Conservation (phyloP, 2,113 vertebrate genomes). For the Cyanocitta stelleri region DNA sequence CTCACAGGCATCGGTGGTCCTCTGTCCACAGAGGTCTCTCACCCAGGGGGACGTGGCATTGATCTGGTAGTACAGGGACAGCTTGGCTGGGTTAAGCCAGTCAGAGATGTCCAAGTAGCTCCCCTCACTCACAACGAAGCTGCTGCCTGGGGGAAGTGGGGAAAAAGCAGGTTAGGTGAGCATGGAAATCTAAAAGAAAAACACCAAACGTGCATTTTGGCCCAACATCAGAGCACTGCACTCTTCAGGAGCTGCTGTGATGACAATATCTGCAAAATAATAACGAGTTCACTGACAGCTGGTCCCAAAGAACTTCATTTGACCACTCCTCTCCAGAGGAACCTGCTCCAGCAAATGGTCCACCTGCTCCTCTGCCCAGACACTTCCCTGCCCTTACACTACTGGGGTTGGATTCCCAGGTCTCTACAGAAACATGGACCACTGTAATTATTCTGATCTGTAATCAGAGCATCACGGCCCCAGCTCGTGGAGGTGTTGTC, state of each 20-base stretch:
- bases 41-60: slow-evolving; percentile 93
- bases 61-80: slow-evolving; percentile 93
- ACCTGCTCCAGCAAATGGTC: neutral
- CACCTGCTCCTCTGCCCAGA: neutral
- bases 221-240: neutral
- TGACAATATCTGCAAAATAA: neutral
- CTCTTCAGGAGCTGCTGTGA: neutral
- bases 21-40: slow-evolving; percentile 91
- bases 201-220: rapidly evolving
- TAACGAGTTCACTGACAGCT: neutral
- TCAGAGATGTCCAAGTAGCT: slow-evolving; percentile 95
- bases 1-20: slow-evolving; percentile 92
- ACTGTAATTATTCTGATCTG: rapidly evolving
- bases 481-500: neutral
- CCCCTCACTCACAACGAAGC: slow-evolving; percentile 94
- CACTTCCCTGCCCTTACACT: neutral
- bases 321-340: neutral
- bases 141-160: slow-evolving; percentile 79
- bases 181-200: neutral
- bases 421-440: neutral
- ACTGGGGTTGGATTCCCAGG: neutral
- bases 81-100: slow-evolving; percentile 95
- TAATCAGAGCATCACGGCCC: neutral
- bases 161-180: neutral
- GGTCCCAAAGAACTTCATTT: neutral